Evolutionary conservation across 2,888 invertebrate genomes (phyloP).

Genomic region (Eutolmus rufibarbis): DNA sequence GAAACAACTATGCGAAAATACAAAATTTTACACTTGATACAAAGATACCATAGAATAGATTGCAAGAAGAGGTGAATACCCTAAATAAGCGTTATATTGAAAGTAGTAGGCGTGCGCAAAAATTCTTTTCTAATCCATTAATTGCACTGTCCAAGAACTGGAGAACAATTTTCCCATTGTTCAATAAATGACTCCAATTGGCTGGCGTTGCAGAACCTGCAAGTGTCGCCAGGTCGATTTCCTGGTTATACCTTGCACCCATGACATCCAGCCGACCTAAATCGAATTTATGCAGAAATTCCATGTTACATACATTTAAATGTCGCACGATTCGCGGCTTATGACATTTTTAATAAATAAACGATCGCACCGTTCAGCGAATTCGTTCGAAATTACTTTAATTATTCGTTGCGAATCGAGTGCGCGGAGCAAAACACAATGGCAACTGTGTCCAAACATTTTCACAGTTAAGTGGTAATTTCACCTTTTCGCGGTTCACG

Average conservation of each 20-base stretch:
- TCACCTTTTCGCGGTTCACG: slow-evolving; percentile 7
- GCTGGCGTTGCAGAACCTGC: not conserved
- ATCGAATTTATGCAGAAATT: not conserved
- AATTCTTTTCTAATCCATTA: not conserved
- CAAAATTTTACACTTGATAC: not conserved
- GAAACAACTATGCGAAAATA: no score
- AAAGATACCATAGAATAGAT: no score
- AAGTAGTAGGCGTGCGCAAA: not conserved
- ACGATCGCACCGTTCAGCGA: not conserved
- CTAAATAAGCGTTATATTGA: not conserved
- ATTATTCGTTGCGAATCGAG: slow-evolving; percentile 38
- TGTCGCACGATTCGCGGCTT: not conserved
- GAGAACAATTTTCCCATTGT: not conserved
- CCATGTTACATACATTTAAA: not conserved
- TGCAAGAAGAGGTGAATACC: not conserved
- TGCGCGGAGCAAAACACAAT: slow-evolving; percentile 8
- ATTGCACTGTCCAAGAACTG: not conserved
- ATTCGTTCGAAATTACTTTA: slow-evolving; percentile 30
- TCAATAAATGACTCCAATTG: not conserved
- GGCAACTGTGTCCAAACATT: slow-evolving; percentile 28
- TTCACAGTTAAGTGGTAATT: slow-evolving; percentile 40
- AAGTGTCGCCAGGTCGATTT: not conserved
- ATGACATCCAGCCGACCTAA: not conserved
- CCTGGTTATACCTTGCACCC: not conserved
- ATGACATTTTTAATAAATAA: slow-evolving; percentile 41